phyloP scores from a whole-genome alignment of 2,113 vertebrate species.

The Gymnogyps californianus region DNA sequence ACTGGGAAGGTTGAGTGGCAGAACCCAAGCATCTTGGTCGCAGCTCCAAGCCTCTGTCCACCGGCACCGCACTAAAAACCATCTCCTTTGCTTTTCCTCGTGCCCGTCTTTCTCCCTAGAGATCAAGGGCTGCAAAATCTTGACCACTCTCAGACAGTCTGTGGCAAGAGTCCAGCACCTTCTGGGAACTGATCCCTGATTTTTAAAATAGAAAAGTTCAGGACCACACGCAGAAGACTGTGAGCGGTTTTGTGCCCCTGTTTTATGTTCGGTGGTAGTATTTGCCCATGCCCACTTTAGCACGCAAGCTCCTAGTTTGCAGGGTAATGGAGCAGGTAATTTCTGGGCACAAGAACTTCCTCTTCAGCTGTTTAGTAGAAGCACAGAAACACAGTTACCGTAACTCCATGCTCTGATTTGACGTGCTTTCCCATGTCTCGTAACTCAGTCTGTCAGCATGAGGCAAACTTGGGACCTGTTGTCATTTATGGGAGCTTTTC shows the following conservation, averaged over 20 bases:
- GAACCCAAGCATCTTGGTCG: background rate
- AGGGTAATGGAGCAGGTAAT: background rate
- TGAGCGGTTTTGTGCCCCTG: background rate
- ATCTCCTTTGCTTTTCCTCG: background rate
- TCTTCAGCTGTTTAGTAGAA: background rate
- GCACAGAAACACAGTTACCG: background rate
- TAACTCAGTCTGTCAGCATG: background rate
- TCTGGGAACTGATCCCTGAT: background rate
- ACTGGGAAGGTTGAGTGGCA: background rate
- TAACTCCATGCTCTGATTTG: background rate
- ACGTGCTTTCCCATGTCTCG: background rate
- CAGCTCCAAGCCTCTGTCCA: background rate
- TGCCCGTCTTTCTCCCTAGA: background rate
- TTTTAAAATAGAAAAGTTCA: background rate
- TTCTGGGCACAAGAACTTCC: background rate
- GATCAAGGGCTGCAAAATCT: background rate
- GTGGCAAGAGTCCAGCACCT: background rate
- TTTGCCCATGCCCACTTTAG: background rate
- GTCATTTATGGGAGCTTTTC: background rate
- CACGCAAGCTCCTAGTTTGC: background rate
- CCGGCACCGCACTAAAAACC: background rate
- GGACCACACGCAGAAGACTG: background rate
- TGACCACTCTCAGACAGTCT: fast-evolving
- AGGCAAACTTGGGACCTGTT: background rate
- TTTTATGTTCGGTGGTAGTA: background rate